A percentile compares a stretch with the other conserved stretches of the same genome.
These are phyloP conservation scores for Panopea generosa DNA, from an alignment of 2,888 invertebrate genomes.

Conservation along the genomic window DNA sequence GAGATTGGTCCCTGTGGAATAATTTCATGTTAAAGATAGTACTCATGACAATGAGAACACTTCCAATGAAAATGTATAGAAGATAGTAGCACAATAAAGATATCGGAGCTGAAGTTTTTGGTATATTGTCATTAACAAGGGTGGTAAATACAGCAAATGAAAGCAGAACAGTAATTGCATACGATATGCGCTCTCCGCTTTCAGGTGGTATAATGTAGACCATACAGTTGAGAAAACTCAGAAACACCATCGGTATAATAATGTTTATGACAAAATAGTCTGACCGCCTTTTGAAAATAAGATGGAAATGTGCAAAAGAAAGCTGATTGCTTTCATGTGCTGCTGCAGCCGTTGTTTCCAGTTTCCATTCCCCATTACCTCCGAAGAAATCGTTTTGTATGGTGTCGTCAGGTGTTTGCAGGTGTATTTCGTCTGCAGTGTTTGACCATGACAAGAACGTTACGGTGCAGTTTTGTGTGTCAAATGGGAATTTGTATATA, in stretches of 20 bases:
- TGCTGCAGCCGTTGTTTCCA: not conserved
- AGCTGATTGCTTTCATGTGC: conserved; percentile 1
- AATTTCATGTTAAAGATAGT: conserved; percentile 22
- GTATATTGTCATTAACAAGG: conserved; percentile 23
- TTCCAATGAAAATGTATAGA: conserved; percentile 28
- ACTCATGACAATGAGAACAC: conserved; percentile 21
- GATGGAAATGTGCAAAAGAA: not conserved
- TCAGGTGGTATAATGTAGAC: conserved; percentile 31
- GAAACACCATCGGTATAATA: conserved; percentile 8
- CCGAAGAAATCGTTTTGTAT: conserved; percentile 19
- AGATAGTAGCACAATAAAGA: conserved; percentile 36
- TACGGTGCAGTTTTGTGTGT: conserved; percentile 37
- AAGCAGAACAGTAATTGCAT: conserved; percentile 30
- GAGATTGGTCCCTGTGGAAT: conserved; percentile 7
- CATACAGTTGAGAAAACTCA: conserved; percentile 28
- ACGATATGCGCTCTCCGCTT: conserved; percentile 43
- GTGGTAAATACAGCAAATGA: conserved; percentile 49
- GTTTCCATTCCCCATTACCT: conserved; percentile 45
- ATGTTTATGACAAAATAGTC: conserved; percentile 37
- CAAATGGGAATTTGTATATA: conserved; percentile 49
- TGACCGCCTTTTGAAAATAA: conserved; percentile 3
- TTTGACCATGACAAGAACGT: conserved; percentile 29
- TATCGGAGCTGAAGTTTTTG: conserved; percentile 32
- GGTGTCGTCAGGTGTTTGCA: conserved; percentile 7
- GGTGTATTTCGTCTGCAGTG: conserved; percentile 19